These are phyloP conservation scores for Oedothorax gibbosus DNA, from an alignment of 1,140 invertebrate genomes.

Conservation along the genomic window DNA sequence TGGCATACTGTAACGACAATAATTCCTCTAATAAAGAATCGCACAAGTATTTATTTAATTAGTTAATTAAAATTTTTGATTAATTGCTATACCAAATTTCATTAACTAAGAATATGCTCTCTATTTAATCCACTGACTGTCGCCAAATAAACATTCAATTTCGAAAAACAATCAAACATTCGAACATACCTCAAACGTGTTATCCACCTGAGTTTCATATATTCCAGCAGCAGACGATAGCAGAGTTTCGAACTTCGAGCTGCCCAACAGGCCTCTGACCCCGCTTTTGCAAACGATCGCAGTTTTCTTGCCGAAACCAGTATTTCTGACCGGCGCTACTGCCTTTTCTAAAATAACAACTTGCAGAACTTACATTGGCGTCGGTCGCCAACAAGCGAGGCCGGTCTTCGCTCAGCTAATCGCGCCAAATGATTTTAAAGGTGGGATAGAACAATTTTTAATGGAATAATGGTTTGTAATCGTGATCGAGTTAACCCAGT, in stretches of 20 bases:
- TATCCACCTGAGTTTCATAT: conserved; percentile 35
- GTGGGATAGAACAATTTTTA: neutral
- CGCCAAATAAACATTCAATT: neutral
- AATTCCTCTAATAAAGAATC: no score
- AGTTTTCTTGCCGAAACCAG: conserved; percentile 46
- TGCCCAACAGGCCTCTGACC: conserved; percentile 50
- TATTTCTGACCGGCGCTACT: conserved; percentile 47
- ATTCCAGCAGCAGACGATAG: neutral
- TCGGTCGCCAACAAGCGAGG: conserved; percentile 13
- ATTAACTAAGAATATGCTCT: no score
- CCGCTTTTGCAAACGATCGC: neutral
- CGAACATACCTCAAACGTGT: conserved; percentile 17
- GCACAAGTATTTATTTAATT: no score
- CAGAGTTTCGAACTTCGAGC: conserved; percentile 1
- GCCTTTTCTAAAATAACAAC: conserved; percentile 49
- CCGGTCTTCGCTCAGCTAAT: conserved; percentile 11
- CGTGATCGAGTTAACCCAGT: conserved; percentile 24
- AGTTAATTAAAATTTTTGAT: no score
- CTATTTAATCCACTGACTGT: no score
- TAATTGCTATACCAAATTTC: no score
- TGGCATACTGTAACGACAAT: no score
- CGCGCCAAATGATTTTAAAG: conserved; percentile 29
- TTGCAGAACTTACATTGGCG: conserved; percentile 37
- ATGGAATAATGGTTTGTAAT: conserved; percentile 7
- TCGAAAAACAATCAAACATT: neutral